Evolutionary conservation across 2,113 vertebrate genomes (phyloP).

Genomic region (Hippocampus mohnikei): DNA sequence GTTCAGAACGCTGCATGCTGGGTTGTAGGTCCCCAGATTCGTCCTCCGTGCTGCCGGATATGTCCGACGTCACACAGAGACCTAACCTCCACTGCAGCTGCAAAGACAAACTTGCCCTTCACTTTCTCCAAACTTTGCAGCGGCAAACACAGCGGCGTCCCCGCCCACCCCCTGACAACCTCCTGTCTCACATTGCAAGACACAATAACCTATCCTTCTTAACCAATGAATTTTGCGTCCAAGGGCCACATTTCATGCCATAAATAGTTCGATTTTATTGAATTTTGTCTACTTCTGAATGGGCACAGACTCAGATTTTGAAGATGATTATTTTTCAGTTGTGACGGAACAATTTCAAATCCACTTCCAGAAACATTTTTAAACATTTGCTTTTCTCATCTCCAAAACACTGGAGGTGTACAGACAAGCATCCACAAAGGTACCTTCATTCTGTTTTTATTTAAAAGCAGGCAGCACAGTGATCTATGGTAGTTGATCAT

Average conservation of each 20-base stretch:
- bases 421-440: too few relatives aligned
- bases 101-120: constrained; percentile 50
- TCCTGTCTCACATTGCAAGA: constrained; percentile 43
- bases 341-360: constrained; percentile 43
- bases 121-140: constrained; percentile 48
- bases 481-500: too few relatives aligned
- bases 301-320: not conserved
- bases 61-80: constrained; percentile 45
- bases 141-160: constrained; percentile 45
- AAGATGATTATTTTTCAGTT: not conserved
- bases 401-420: too few relatives aligned
- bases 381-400: too few relatives aligned
- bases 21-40: constrained; percentile 28
- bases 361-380: constrained; percentile 3
- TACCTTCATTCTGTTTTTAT: too few relatives aligned
- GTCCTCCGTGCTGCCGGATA: constrained; percentile 38
- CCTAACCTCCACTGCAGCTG: constrained; percentile 47
- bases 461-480: too few relatives aligned
- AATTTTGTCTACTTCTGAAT: not conserved
- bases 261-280: not conserved
- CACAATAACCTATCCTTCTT: constrained; percentile 16
- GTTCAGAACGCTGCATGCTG: constrained; percentile 6
- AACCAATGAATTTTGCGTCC: not conserved
- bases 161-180: constrained; percentile 49
- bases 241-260: not conserved